Conservation (phyloP, 2,888 invertebrate species). For the Drymonia ruficornis region DNA sequence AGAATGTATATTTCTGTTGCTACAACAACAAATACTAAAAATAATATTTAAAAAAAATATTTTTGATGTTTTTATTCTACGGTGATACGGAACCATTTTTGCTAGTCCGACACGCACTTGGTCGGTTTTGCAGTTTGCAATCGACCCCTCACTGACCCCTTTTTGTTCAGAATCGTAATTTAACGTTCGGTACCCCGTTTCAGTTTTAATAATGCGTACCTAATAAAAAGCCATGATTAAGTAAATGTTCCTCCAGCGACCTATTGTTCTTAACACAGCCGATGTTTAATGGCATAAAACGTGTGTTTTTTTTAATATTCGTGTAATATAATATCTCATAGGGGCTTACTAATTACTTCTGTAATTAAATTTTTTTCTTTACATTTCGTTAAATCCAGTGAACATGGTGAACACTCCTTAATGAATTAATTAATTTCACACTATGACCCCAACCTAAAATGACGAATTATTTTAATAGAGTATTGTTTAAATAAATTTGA, state of each 20-base stretch:
- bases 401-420: too few species aligned
- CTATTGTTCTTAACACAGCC: slow-evolving; percentile 72
- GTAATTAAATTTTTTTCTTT: slow-evolving; percentile 1
- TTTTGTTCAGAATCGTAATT: slow-evolving; percentile 71
- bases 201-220: slow-evolving; percentile 68
- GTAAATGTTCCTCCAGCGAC: slow-evolving; percentile 64
- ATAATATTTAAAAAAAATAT: too few species aligned
- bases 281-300: slow-evolving; percentile 54
- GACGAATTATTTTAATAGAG: too few species aligned
- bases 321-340: slow-evolving; percentile 51
- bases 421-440: not conserved
- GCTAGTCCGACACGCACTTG: too few species aligned
- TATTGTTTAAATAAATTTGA: too few species aligned
- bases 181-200: slow-evolving; percentile 63
- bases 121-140: slow-evolving; percentile 69
- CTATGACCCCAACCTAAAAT: too few species aligned
- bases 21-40: too few species aligned
- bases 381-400: not conserved
- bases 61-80: too few species aligned
- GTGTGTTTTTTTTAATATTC: slow-evolving; percentile 50
- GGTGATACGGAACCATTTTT: too few species aligned
- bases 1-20: too few species aligned
- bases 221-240: slow-evolving; percentile 73
- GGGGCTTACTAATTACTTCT: slow-evolving; percentile 35
- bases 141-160: slow-evolving; percentile 64